A percentile compares a stretch with the other conserved stretches of the same genome.
phyloP scores from a whole-genome alignment of 1,140 invertebrate species.

The Myzus persicae region DNA sequence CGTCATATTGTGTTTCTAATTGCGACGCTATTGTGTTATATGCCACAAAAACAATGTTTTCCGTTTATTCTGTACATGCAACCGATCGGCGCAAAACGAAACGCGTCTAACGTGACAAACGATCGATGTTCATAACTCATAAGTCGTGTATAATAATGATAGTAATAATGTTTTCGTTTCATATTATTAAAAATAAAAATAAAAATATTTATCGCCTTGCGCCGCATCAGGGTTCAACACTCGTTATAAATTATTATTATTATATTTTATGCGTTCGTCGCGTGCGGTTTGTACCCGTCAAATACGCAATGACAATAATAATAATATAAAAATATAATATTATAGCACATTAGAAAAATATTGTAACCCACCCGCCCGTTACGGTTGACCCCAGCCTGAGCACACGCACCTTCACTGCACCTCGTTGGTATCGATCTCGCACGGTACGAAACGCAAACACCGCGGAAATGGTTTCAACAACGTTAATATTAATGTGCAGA shows the following conservation, averaged over 20 bases:
- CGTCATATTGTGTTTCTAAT: slow-evolving; percentile 38
- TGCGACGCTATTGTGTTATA: neutral
- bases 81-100: neutral
- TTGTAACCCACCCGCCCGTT: slow-evolving; percentile 30
- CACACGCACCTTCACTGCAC: neutral
- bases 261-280: neutral
- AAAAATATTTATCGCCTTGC: neutral
- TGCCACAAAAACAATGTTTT: neutral
- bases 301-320: neutral
- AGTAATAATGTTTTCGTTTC: neutral
- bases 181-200: neutral
- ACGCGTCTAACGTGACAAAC: neutral
- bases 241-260: neutral
- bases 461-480: neutral
- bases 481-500: neutral
- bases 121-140: neutral
- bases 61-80: neutral
- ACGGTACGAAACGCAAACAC: neutral
- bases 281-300: neutral
- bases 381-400: slow-evolving; percentile 17
- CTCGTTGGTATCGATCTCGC: neutral
- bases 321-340: neutral
- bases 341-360: neutral
- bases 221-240: neutral
- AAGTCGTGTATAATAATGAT: no score